These are phyloP conservation scores for Egretta garzetta DNA, from an alignment of 2,113 vertebrate genomes.

Conservation along the genomic window DNA sequence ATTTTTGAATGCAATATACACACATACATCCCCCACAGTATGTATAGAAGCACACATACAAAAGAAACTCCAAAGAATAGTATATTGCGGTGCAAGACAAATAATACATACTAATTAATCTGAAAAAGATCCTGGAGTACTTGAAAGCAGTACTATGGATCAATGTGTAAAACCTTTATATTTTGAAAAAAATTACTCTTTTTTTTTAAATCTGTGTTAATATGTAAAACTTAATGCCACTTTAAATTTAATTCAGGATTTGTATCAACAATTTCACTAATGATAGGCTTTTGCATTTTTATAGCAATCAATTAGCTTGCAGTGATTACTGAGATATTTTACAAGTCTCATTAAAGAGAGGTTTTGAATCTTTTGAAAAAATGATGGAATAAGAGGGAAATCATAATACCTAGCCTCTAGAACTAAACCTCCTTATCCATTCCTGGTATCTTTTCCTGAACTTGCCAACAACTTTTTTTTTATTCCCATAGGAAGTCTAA, in stretches of 20 bases:
- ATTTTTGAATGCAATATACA: not conserved
- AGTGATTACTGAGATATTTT: not conserved
- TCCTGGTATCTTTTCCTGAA: not conserved
- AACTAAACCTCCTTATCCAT: not conserved
- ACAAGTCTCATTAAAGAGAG: not conserved
- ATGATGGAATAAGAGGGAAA: not conserved
- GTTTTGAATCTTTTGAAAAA: not conserved
- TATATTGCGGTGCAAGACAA: not conserved
- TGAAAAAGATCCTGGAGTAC: not conserved
- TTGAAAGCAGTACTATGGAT: not conserved
- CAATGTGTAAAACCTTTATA: not conserved
- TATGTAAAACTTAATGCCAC: not conserved
- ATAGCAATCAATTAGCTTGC: not conserved
- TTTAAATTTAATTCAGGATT: not conserved
- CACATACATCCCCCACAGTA: not conserved
- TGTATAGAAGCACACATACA: not conserved
- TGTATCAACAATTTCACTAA: not conserved
- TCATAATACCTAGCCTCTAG: not conserved
- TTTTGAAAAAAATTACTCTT: not conserved
- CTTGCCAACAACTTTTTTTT: not conserved
- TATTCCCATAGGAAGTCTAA: not conserved
- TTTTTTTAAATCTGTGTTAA: not conserved
- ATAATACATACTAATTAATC: not conserved
- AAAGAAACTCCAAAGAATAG: not conserved
- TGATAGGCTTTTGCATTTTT: not conserved